Base-by-base conservation (phyloP, 1,140 invertebrate genomes). In the Tetramorium simillimum region DNA sequence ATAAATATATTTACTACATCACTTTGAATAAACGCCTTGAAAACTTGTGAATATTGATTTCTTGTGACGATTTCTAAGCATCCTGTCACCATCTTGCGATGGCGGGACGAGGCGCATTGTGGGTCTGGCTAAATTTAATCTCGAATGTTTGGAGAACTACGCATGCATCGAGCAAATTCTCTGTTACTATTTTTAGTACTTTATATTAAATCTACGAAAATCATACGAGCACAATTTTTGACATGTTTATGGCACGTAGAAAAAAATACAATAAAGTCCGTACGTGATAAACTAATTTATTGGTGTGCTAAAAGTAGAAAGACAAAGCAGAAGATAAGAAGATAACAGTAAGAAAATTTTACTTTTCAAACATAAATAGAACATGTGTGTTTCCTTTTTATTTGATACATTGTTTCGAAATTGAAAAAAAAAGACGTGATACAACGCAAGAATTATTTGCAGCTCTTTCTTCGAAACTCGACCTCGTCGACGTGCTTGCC, bases 241-340 rank as follows among this genome's bases (percentile, higher is more conserved):
- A 67, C 2, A 70, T 24, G 24, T 62, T 2, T 60, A 7, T 3
- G 24, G 3, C 24, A 28, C 10, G 9, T 46, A 70, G 21, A 60
- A n/a, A 0, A 18, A 18, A 75, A 33, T 7, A 21, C 12, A 62
- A 62, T 33, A 1, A 62, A 65, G 1, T 1, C 14, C 37, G 9
- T 78, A 78, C 58, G n/a, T 49, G 9, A n/a, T 46, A 21, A 78
- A 78, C 12, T 56, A 21, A 46, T 81, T 81, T 81, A 81, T 70
- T 58, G 10, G 7, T 9, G 43, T n/a, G 16, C 1, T 81, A 70
- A 56, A 33, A 62, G 6, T 40, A 16, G 18, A 9, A 7, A 63
- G 16, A 14, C 10, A n/a, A 28, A 46, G 18, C 12, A 46, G 40
- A 56, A 21, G 18, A 0, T n/a, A 33, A 33, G 33, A 33, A 33